phyloP scores from a whole-genome alignment of 2,888 invertebrate species.

The Sphaerophoria taeniata region DNA sequence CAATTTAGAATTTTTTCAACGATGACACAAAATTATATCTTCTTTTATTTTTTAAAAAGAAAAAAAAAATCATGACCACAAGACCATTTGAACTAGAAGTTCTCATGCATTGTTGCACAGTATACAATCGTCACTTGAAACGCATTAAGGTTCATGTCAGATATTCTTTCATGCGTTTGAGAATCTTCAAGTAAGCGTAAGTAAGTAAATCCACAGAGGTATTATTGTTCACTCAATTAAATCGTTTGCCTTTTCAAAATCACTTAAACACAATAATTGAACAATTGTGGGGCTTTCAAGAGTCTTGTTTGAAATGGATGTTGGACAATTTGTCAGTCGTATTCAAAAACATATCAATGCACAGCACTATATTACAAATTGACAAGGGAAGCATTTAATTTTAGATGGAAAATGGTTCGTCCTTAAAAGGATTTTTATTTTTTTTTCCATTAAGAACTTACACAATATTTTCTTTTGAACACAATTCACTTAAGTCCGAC shows the following conservation, averaged over 20 bases:
- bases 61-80: neutral
- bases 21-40: too few relatives aligned
- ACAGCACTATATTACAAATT: neutral
- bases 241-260: conserved; percentile 56
- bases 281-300: conserved; percentile 43
- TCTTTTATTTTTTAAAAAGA: too few relatives aligned
- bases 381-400: neutral
- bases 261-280: conserved; percentile 60
- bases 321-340: neutral
- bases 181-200: conserved; percentile 1
- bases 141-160: neutral
- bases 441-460: neutral
- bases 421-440: neutral
- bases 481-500: neutral
- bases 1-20: too few relatives aligned
- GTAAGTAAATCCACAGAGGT: neutral
- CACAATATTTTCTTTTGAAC: conserved; percentile 13
- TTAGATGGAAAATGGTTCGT: neutral
- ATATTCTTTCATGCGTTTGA: neutral
- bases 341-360: neutral
- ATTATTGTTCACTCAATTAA: conserved; percentile 55
- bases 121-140: conserved; percentile 44
- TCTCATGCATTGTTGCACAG: neutral
- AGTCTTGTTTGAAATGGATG: neutral
- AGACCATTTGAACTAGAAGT: too few relatives aligned